Evolutionary conservation across 2,888 invertebrate genomes (phyloP).

Genomic region (Cheilosia impressa): DNA sequence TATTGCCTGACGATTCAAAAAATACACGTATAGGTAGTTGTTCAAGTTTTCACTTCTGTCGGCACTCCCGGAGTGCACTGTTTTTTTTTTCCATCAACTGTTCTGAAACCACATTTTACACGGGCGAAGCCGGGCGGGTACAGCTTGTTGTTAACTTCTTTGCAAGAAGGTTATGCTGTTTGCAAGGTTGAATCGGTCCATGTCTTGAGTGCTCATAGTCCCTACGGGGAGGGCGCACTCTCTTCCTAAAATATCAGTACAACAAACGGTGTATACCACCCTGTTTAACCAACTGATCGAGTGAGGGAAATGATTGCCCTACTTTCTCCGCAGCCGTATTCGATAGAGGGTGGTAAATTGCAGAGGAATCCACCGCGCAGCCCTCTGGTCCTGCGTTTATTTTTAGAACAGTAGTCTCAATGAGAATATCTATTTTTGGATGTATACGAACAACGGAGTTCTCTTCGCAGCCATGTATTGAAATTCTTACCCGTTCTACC

Average conservation of each 20-base stretch:
- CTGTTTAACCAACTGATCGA: conserved; percentile 39
- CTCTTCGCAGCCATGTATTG: conserved; percentile 1
- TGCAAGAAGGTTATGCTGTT: conserved; percentile 53
- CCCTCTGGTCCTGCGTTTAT: conserved; percentile 36
- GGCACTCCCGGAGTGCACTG: too few species aligned
- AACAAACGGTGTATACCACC: background rate
- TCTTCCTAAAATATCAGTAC: background rate
- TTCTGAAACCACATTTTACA: too few species aligned
- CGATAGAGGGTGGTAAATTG: background rate
- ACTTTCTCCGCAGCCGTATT: conserved; percentile 23
- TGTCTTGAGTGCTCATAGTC: conserved; percentile 24
- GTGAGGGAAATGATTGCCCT: conserved; percentile 47
- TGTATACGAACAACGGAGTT: background rate
- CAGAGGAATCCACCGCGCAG: background rate
- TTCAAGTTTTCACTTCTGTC: too few species aligned
- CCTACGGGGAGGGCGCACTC: accelerated
- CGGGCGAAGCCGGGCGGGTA: too few species aligned
- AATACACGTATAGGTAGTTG: too few species aligned
- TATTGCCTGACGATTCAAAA: too few species aligned
- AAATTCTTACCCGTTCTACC: background rate
- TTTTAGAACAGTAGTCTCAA: conserved; percentile 53
- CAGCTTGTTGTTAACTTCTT: conserved; percentile 30
- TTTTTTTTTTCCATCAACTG: too few species aligned
- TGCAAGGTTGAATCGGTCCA: conserved; percentile 39
- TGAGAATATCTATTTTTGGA: conserved; percentile 55